Conservation (phyloP, 2,888 invertebrate species). For the Corythucha ciliata region DNA sequence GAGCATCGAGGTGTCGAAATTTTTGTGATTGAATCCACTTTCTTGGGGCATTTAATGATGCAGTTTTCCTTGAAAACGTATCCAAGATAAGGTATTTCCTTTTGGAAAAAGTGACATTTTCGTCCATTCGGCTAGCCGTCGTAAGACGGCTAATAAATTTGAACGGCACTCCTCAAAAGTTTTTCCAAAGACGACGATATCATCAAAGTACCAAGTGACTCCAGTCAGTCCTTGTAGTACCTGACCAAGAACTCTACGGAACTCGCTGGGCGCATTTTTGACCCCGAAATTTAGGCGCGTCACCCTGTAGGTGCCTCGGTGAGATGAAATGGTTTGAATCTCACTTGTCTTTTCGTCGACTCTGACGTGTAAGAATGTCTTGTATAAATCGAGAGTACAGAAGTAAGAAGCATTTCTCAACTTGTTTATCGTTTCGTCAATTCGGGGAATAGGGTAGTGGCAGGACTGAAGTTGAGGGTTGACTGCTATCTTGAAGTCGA, state of each 20-base stretch:
- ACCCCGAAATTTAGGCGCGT: conserved; percentile 12
- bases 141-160: neutral
- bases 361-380: conserved; percentile 29
- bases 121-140: neutral
- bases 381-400: conserved; percentile 29
- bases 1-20: neutral
- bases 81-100: conserved; percentile 4
- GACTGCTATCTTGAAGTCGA: neutral
- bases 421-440: conserved; percentile 24
- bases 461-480: conserved; percentile 32
- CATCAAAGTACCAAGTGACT: neutral
- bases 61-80: neutral
- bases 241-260: neutral
- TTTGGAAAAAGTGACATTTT: conserved; percentile 6
- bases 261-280: conserved; percentile 12
- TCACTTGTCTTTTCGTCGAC: conserved; percentile 25
- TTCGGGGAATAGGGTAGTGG: conserved; percentile 29
- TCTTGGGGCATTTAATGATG: neutral
- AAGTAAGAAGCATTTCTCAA: conserved; percentile 24
- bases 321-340: conserved; percentile 22
- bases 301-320: conserved; percentile 19
- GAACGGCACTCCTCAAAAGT: neutral
- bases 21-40: conserved; percentile 4
- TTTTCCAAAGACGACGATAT: neutral
- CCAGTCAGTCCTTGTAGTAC: neutral